A percentile compares a stretch with the other conserved stretches of the same genome.
phyloP scores from a whole-genome alignment of 2,113 vertebrate genomes.

The Tor tambroides region DNA sequence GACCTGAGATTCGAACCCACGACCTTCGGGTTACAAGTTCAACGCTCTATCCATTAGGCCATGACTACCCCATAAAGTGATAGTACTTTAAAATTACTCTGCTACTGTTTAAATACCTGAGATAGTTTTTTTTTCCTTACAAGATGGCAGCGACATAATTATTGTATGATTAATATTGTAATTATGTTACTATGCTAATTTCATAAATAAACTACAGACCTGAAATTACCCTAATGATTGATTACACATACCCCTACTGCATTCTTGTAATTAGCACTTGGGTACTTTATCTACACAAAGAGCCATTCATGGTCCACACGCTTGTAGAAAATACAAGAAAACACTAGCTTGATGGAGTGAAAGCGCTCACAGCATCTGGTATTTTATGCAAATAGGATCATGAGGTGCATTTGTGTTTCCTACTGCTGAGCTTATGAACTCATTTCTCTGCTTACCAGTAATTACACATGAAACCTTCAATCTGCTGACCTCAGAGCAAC shows the following conservation, averaged over 20 bases:
- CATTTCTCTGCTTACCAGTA: conserved; percentile 32
- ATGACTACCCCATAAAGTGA: too few relatives aligned
- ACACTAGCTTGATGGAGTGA: conserved; percentile 1
- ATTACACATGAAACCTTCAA: conserved; percentile 6
- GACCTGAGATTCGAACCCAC: too few relatives aligned
- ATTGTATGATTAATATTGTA: conserved; percentile 31
- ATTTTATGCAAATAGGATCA: conserved; percentile 31
- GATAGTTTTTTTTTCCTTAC: background rate
- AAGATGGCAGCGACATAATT: background rate
- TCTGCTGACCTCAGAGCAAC: conserved; percentile 10
- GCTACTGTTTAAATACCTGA: background rate
- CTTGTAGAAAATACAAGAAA: conserved; percentile 15
- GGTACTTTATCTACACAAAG: background rate
- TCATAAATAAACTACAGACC: conserved; percentile 30
- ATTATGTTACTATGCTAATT: conserved; percentile 33
- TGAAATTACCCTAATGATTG: conserved; percentile 40
- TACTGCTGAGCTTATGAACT: background rate
- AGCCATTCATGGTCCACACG: conserved; percentile 1
- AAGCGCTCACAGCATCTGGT: conserved; percentile 1
- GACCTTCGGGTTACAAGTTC: too few relatives aligned
- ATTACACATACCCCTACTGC: background rate
- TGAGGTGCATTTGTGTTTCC: conserved; percentile 17
- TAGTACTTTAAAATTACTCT: too few relatives aligned
- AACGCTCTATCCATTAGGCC: too few relatives aligned
- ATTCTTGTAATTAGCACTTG: conserved; percentile 23